phyloP scores from a whole-genome alignment of 1,140 invertebrate species.

The Alviniconcha marisindica region DNA sequence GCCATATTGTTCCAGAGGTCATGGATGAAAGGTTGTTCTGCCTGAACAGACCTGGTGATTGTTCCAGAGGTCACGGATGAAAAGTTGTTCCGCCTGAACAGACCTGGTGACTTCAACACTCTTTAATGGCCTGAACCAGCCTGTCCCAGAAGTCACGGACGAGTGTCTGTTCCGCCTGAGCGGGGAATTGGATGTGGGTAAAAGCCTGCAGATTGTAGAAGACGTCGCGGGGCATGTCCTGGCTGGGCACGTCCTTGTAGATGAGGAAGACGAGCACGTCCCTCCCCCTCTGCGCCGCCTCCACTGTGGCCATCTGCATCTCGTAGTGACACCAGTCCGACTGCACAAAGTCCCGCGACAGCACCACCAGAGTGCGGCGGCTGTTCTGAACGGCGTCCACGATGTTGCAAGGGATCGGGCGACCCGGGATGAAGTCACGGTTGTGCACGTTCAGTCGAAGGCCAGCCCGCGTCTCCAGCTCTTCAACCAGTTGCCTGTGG shows the following conservation, averaged over 20 bases:
- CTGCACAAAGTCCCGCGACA: constrained; percentile 81
- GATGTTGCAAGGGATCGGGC: constrained; percentile 80
- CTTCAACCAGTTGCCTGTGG: constrained; percentile 32
- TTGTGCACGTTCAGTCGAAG: constrained; percentile 59
- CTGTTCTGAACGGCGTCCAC: constrained; percentile 80
- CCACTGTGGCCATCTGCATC: constrained; percentile 74
- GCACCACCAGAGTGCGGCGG: constrained; percentile 80
- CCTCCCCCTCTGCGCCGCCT: constrained; percentile 44
- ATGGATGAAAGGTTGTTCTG: too few relatives aligned
- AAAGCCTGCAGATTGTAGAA: constrained; percentile 43
- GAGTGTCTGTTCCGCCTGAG: neutral
- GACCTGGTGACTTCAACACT: too few relatives aligned
- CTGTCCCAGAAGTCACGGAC: constrained; percentile 23
- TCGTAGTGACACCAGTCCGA: constrained; percentile 84
- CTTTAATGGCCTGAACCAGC: constrained; percentile 20
- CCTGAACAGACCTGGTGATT: too few relatives aligned
- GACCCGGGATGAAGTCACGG: constrained; percentile 63
- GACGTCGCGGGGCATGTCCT: constrained; percentile 38
- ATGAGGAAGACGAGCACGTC: constrained; percentile 48
- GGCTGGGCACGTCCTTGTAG: constrained; percentile 43
- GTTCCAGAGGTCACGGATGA: too few relatives aligned
- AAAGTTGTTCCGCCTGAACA: too few relatives aligned
- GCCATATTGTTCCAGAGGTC: too few relatives aligned
- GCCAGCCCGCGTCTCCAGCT: constrained; percentile 42
- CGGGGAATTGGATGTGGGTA: constrained; percentile 47